phyloP scores from a whole-genome alignment of 2,888 invertebrate species.

The Selenia dentaria region DNA sequence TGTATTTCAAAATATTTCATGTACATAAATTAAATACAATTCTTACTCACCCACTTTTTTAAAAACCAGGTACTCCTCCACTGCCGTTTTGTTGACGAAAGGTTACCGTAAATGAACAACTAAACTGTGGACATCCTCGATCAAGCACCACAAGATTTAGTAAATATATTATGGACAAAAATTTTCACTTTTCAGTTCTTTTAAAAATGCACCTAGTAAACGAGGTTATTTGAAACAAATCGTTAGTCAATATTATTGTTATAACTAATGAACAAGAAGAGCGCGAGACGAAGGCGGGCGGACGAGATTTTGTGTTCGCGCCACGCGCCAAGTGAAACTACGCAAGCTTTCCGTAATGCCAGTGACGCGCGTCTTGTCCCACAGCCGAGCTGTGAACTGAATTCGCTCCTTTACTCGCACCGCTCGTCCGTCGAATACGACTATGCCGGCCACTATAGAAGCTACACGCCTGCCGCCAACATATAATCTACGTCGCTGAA shows the following conservation, averaged over 20 bases:
- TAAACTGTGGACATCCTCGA: conserved; percentile 41
- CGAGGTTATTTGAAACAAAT: conserved; percentile 3
- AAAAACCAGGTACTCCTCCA: conserved; percentile 46
- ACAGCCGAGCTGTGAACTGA: conserved; percentile 56
- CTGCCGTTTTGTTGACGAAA: conserved; percentile 47
- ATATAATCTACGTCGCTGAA: conserved; percentile 21
- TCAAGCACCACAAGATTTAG: conserved; percentile 38
- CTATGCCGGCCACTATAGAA: conserved; percentile 30
- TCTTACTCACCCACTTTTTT: conserved; percentile 74
- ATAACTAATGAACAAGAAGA: conserved; percentile 32
- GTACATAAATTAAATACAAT: not conserved
- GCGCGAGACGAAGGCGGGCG: conserved; percentile 49
- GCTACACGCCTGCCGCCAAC: conserved; percentile 29
- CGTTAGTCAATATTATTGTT: conserved; percentile 17
- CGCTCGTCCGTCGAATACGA: conserved; percentile 34
- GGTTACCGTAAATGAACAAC: conserved; percentile 26
- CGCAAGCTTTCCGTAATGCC: conserved; percentile 46
- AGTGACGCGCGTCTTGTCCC: conserved; percentile 47
- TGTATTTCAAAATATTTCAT: too few relatives aligned
- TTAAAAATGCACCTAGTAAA: too few relatives aligned
- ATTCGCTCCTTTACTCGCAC: conserved; percentile 37
- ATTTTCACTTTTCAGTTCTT: too few relatives aligned
- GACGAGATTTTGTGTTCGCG: conserved; percentile 42
- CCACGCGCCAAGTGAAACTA: conserved; percentile 38
- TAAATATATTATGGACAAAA: too few relatives aligned